Evolutionary conservation across 2,888 invertebrate genomes (phyloP), one percentile per base, ranked within the genome.

Genomic region (Drosophila cracens): DNA sequence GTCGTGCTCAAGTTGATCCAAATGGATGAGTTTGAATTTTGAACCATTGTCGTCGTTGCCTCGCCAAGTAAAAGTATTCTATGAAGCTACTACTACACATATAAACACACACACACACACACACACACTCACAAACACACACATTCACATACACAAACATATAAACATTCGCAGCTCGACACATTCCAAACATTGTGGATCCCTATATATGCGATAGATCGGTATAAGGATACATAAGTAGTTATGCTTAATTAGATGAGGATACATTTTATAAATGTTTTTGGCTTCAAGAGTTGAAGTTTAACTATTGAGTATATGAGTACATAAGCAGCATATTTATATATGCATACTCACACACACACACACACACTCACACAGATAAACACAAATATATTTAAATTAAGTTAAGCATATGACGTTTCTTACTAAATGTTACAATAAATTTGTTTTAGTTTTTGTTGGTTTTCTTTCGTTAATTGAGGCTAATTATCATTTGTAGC

Each of bases 1-100:
- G 92, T 56, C 89, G 91, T 57, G 91, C 93, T 59, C 92, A 93
- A 74, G 92, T 93, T 53, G 93, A 93, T 85, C 93, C 93, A 43
- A 93, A 93, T 75, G 93, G 93, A 79, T 93, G 91, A 91, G 75
- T 18, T 27, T 31, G 31, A 53, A 49, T 38, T 21, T 11, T 40
- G 11, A 21, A 56, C 8, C 54, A 52, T 56, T 65, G 53, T 64
- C 29, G 59, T 79, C 36, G 70, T 64, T 59, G 65, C 64, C 71
- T 68, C 74, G 75, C 78, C 79, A 83, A 81, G 73, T 59, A 70
- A 70, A 83, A 83, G 79, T 89, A 89, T 87, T 87, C 58, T 81
- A 76, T 84, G 76, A 79, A 88, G 82, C 83, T 85, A 89, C 68
- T 75, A 72, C 66, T 63, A 36, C 61, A 68, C 59, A 56, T 33